phyloP scores from a whole-genome alignment of 2,888 invertebrate genomes.

The Lasioglossum leucozonium region DNA sequence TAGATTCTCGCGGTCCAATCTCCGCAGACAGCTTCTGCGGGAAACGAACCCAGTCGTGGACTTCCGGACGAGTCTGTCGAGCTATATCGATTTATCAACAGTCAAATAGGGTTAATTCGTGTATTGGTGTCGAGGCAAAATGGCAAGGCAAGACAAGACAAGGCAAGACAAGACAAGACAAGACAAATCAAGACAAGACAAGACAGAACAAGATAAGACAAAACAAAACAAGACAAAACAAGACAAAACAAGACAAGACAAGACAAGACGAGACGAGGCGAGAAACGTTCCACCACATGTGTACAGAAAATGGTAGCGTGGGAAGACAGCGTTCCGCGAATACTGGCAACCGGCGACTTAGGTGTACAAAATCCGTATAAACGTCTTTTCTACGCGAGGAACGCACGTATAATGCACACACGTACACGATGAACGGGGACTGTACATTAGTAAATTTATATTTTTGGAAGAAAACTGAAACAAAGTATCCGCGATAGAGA shows the following conservation, averaged over 20 bases:
- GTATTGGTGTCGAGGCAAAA: neutral
- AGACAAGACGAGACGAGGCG: constrained; percentile 10
- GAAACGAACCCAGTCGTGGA: neutral
- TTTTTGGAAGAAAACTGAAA: constrained; percentile 79
- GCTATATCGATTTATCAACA: constrained; percentile 32
- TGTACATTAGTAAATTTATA: constrained; percentile 81
- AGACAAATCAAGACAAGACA: neutral
- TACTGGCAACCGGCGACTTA: constrained; percentile 16
- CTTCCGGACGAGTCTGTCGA: constrained; percentile 1
- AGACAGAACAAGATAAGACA: neutral
- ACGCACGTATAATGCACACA: constrained; percentile 16
- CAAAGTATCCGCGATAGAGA: constrained; percentile 42
- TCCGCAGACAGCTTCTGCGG: constrained; percentile 2
- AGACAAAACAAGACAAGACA: neutral
- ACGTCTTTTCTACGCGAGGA: constrained; percentile 45
- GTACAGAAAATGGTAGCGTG: neutral
- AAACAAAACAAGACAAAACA: neutral
- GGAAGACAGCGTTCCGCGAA: constrained; percentile 10
- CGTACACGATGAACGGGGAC: constrained; percentile 51
- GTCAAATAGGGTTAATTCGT: constrained; percentile 42
- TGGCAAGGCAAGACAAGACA: neutral
- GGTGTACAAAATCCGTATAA: constrained; percentile 52
- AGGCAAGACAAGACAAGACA: no score
- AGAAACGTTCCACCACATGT: neutral
- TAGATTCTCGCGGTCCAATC: constrained; percentile 39